Evolutionary conservation across 2,797 vertebrate genomes (phyloP).

Genomic region (Cynodonichthys magdalenae): DNA sequence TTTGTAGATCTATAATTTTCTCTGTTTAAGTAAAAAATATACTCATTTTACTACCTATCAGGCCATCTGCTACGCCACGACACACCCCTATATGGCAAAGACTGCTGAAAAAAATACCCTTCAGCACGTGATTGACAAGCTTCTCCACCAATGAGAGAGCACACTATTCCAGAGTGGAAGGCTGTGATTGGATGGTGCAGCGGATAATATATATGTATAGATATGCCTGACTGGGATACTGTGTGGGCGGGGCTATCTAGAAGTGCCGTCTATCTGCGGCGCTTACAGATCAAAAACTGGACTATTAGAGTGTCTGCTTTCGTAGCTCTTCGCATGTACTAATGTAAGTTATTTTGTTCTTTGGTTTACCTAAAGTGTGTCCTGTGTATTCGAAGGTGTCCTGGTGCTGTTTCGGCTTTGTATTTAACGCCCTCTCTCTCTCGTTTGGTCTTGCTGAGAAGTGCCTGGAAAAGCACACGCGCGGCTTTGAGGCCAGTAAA

Average conservation of each 20-base stretch:
- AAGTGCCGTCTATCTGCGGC: slow-evolving; percentile 75
- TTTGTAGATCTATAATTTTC: no score
- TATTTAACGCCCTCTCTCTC: slow-evolving; percentile 10
- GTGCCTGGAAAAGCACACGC: slow-evolving; percentile 46
- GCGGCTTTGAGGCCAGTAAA: slow-evolving; percentile 30
- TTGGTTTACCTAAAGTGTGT: neutral
- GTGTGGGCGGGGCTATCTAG: slow-evolving; percentile 71
- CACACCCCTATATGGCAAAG: slow-evolving; percentile 82
- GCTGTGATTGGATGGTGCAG: slow-evolving; percentile 69
- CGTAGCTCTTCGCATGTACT: slow-evolving; percentile 64
- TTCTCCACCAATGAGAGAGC: slow-evolving; percentile 61
- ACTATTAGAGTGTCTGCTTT: slow-evolving; percentile 54
- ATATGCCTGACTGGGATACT: slow-evolving; percentile 70
- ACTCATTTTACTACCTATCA: slow-evolving; percentile 49
- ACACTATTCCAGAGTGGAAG: neutral
- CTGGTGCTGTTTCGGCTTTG: neutral
- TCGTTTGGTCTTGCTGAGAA: slow-evolving; percentile 42
- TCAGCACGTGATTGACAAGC: slow-evolving; percentile 44
- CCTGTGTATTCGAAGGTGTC: neutral
- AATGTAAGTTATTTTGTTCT: slow-evolving; percentile 71
- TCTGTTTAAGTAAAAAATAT: no score
- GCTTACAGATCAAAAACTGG: slow-evolving; percentile 67
- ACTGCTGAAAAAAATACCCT: slow-evolving; percentile 45
- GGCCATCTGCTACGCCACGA: slow-evolving; percentile 75
- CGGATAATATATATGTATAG: slow-evolving; percentile 74